Evolutionary conservation across 2,797 vertebrate genomes (phyloP), one percentile per base, ranked within the genome.

Genomic region (Cyclopterus lumpus): DNA sequence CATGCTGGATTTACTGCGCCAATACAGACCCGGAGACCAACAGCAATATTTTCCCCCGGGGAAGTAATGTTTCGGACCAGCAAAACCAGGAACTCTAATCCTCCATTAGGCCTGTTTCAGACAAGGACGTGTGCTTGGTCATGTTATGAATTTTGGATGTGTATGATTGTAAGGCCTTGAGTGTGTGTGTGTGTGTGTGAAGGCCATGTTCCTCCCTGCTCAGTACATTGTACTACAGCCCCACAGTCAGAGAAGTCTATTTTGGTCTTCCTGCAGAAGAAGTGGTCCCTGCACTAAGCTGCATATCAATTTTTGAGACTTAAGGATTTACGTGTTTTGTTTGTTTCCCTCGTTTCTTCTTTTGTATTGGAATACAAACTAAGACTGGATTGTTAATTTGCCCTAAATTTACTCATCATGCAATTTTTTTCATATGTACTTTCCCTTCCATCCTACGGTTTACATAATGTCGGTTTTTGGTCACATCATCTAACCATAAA

Each of bases 261-360:
- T 86, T 73, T 73, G 59, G 83, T 63, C 71, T 68, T 81, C 67
- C 79, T 85, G 46, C 67, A 73, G 55, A 80, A 84, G 73, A 57
- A 67, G 61, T 34, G 67, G n/a, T 79, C 46, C n/a, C 54, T 11
- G 20, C 81, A 57, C 28, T 28, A 26, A 48, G 62, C 55, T 67
- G 30, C 55, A 69, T 68, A 75, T 84, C 75, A 75, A 36, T 59
- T 69, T n/a, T 69, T 51, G 79, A 48, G 22, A 28, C 38, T 65
- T 68, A 40, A 58, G 53, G 78, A 44, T 81, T 30, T 58, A 28
- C 12, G 73, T 53, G 18, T 72, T 81, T 73, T 62, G 12, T 26
- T 7, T n/a, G 46, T 40, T 36, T 64, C 32, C 28, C 18, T 8
- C 12, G 10, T 2, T 10, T 11, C 5, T 15, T 26, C 30, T 69